Conservation (phyloP, 2,113 vertebrate genomes). For the Dascyllus trimaculatus region DNA sequence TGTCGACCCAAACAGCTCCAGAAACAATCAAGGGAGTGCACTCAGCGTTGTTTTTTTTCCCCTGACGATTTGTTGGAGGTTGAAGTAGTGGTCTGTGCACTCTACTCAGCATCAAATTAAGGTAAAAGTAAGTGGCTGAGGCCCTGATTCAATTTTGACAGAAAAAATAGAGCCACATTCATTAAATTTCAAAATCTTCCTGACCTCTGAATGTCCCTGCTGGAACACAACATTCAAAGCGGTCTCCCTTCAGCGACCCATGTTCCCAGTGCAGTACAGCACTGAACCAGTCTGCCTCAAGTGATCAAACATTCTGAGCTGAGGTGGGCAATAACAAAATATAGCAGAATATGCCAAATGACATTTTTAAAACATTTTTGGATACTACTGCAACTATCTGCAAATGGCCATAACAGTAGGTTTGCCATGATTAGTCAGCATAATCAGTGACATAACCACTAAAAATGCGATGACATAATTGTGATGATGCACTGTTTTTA, state of each 20-base stretch:
- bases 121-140: constrained; percentile 48
- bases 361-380: too few species aligned
- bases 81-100: constrained; percentile 47
- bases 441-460: too few species aligned
- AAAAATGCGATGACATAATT: too few species aligned
- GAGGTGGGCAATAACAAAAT: not conserved
- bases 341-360: not conserved
- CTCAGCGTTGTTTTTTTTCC: not conserved
- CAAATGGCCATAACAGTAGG: too few species aligned
- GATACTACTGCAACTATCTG: too few species aligned
- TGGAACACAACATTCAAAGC: constrained; percentile 7
- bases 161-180: constrained; percentile 35
- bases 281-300: not conserved
- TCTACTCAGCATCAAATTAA: constrained; percentile 67
- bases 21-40: constrained; percentile 64
- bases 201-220: constrained; percentile 46
- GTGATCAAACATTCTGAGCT: not conserved
- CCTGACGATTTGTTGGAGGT: constrained; percentile 38
- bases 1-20: constrained; percentile 20
- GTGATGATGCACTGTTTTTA: too few species aligned
- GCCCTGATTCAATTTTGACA: constrained; percentile 56
- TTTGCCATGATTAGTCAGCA: too few species aligned
- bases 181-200: constrained; percentile 31
- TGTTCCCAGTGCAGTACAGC: not conserved
- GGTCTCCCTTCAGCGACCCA: constrained; percentile 33